Evolutionary conservation across 2,888 invertebrate species (phyloP).

Genomic region (Agapetus fuscipes): DNA sequence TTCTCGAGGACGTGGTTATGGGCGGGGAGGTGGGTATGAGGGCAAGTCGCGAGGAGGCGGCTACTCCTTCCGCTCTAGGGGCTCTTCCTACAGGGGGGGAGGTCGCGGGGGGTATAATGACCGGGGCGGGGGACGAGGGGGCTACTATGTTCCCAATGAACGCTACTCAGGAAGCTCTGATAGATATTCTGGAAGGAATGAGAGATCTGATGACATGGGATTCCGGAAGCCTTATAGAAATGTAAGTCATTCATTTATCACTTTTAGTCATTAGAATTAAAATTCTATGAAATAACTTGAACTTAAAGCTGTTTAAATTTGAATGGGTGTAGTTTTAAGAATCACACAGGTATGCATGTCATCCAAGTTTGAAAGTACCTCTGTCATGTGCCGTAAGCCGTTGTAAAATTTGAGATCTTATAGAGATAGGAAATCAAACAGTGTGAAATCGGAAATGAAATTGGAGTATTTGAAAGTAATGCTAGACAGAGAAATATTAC

Average conservation of each 20-base stretch:
- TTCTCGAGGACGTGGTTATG: conserved; percentile 38
- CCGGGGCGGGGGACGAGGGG: conserved; percentile 31
- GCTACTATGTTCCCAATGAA: conserved; percentile 27
- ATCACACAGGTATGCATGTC: too few relatives aligned
- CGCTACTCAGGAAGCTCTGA: conserved; percentile 32
- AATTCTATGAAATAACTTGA: too few relatives aligned
- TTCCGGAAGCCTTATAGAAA: conserved; percentile 43
- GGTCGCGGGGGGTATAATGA: conserved; percentile 25
- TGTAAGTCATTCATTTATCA: conserved; percentile 28
- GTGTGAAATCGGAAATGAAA: too few relatives aligned
- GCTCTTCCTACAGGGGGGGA: conserved; percentile 38
- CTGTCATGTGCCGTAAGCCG: too few relatives aligned
- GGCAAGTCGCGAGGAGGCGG: conserved; percentile 19
- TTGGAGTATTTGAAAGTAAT: too few relatives aligned
- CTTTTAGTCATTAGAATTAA: not conserved
- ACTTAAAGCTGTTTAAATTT: too few relatives aligned
- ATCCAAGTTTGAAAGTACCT: too few relatives aligned
- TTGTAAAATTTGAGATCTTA: too few relatives aligned
- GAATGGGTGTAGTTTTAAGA: too few relatives aligned
- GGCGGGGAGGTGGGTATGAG: conserved; percentile 32
- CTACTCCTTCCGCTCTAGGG: conserved; percentile 28
- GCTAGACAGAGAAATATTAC: too few relatives aligned
- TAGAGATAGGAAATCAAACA: too few relatives aligned
- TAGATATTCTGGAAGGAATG: conserved; percentile 33
- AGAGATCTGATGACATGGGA: conserved; percentile 35